Percentiles rank a stretch among this genome's conserved stretches.
Conservation (phyloP, 1,140 invertebrate species). For the Caenorhabditis latens region DNA sequence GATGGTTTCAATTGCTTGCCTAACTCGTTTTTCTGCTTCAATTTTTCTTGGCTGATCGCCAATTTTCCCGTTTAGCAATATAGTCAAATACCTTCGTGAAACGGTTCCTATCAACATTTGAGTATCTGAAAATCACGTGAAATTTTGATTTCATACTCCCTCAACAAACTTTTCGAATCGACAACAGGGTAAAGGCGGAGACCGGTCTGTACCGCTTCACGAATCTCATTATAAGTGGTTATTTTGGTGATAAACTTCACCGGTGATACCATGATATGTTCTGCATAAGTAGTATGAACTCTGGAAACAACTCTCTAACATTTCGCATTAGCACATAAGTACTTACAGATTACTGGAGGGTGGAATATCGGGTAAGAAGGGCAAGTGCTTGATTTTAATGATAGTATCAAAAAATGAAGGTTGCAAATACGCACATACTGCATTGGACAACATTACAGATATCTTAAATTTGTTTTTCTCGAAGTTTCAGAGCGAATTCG, state of each 20-base stretch:
- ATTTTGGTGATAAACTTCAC: constrained; percentile 71
- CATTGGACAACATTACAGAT: constrained; percentile 92
- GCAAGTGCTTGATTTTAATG: constrained; percentile 95
- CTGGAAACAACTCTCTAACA: constrained; percentile 62
- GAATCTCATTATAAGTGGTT: constrained; percentile 72
- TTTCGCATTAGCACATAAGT: not conserved
- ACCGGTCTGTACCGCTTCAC: constrained; percentile 63
- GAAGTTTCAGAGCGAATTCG: not conserved
- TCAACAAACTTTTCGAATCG: constrained; percentile 69
- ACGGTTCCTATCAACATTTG: constrained; percentile 77
- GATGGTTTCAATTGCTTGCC: constrained; percentile 75
- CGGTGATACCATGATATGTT: constrained; percentile 75
- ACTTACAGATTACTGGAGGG: constrained; percentile 73
- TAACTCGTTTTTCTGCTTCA: constrained; percentile 74
- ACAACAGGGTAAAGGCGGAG: constrained; percentile 75
- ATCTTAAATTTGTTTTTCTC: constrained; percentile 79
- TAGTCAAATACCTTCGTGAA: constrained; percentile 67
- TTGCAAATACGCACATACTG: constrained; percentile 89
- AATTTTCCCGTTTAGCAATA: constrained; percentile 64
- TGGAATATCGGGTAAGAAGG: constrained; percentile 76
- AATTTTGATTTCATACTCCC: not conserved
- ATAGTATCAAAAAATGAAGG: constrained; percentile 98
- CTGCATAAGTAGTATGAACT: constrained; percentile 73
- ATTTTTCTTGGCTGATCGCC: constrained; percentile 73
- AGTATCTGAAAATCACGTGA: constrained; percentile 68